These are phyloP conservation scores for Lithophane semibrunnea DNA, from an alignment of 2,888 invertebrate genomes.

Conservation along the genomic window DNA sequence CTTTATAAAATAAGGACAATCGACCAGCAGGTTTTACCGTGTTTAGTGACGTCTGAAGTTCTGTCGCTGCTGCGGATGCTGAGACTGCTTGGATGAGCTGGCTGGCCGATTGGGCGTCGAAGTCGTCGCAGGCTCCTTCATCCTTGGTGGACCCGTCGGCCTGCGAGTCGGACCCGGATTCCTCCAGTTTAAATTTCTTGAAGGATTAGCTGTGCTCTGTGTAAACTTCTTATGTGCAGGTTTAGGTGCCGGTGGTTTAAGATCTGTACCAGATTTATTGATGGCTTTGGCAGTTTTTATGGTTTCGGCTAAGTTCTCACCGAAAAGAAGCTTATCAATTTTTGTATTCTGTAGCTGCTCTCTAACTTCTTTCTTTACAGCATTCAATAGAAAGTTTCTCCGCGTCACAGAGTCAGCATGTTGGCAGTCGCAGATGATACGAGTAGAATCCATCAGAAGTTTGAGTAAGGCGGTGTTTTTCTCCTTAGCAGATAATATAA, in stretches of 20 bases:
- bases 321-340: slow-evolving; percentile 9
- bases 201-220: not conserved
- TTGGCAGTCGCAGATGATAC: slow-evolving; percentile 4
- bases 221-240: slow-evolving; percentile 3
- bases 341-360: slow-evolving; percentile 9
- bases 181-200: slow-evolving; percentile 13
- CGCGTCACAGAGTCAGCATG: slow-evolving; percentile 6
- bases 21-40: not conserved
- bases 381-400: slow-evolving; percentile 16
- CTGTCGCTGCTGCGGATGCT: slow-evolving; percentile 4
- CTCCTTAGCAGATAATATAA: slow-evolving; percentile 3
- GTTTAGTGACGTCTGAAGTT: not conserved
- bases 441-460: slow-evolving; percentile 2
- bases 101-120: slow-evolving; percentile 2
- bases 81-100: slow-evolving; percentile 1
- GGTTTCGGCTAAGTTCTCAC: not conserved
- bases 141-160: not conserved
- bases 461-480: not conserved
- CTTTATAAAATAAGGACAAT: slow-evolving; percentile 7
- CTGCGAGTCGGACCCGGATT: slow-evolving; percentile 6
- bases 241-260: slow-evolving; percentile 2
- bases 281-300: slow-evolving; percentile 7
- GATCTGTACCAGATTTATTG: slow-evolving; percentile 13
- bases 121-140: slow-evolving; percentile 7
- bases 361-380: slow-evolving; percentile 12